These are phyloP conservation scores for Bimastos eiseni DNA, from an alignment of 2,888 invertebrate genomes.

Conservation along the genomic window DNA sequence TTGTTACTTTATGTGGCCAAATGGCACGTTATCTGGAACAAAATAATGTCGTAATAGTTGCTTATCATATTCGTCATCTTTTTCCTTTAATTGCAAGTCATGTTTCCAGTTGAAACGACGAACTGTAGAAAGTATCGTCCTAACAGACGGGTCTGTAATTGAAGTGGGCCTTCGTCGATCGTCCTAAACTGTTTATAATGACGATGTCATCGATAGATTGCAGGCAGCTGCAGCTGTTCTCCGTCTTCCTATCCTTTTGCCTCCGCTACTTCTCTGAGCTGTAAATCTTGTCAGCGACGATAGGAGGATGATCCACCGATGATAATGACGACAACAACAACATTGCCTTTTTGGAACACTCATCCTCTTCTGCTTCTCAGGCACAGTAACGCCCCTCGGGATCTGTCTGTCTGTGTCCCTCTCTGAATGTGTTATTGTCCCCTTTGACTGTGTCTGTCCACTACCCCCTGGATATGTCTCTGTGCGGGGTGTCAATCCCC, in stretches of 20 bases:
- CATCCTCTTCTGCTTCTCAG: background rate
- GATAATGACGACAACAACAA: background rate
- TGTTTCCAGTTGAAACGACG: background rate
- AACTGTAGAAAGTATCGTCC: background rate
- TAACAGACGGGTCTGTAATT: background rate
- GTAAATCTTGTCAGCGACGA: background rate
- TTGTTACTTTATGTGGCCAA: too few relatives aligned
- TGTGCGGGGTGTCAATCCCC: too few relatives aligned
- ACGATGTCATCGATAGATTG: background rate
- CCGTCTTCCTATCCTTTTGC: background rate
- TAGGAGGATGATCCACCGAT: background rate
- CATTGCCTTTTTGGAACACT: background rate
- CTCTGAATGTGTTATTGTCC: too few relatives aligned
- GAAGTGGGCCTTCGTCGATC: background rate
- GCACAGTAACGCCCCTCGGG: background rate
- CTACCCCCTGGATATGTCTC: too few relatives aligned
- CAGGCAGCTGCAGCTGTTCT: background rate
- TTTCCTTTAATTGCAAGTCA: background rate
- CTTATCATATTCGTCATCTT: background rate
- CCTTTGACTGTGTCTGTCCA: too few relatives aligned
- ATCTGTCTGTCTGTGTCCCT: too few relatives aligned
- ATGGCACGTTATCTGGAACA: background rate
- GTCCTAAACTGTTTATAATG: background rate
- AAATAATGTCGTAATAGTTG: background rate
- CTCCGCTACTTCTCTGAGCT: background rate